Conservation (phyloP, 1,140 invertebrate species). For the Bombus pyrosoma region DNA sequence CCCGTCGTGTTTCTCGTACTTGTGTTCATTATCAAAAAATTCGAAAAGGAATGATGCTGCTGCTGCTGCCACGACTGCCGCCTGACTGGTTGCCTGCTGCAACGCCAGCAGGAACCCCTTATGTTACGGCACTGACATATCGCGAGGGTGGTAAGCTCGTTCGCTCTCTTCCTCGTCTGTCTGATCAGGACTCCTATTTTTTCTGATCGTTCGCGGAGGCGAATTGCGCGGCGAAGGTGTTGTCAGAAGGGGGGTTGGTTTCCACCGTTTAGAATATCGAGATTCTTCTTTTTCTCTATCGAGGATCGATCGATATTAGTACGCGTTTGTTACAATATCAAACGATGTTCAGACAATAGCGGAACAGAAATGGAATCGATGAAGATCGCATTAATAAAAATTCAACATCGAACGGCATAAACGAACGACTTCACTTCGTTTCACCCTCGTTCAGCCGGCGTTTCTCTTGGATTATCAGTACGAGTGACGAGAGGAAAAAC, state of each 20-base stretch:
- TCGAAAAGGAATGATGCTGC: constrained; percentile 70
- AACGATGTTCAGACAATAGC: not conserved
- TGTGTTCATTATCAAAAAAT: constrained; percentile 81
- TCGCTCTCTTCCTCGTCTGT: constrained; percentile 26
- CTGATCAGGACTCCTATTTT: constrained; percentile 53
- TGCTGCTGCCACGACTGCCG: constrained; percentile 3
- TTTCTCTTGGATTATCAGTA: not conserved
- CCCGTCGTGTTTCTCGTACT: constrained; percentile 79
- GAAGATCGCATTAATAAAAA: not conserved
- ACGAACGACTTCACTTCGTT: not conserved
- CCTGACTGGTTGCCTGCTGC: constrained; percentile 58
- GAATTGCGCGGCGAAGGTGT: constrained; percentile 22
- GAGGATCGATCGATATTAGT: not conserved
- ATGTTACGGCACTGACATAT: constrained; percentile 64
- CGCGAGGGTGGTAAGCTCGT: constrained; percentile 56
- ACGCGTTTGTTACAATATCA: not conserved
- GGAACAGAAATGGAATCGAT: no score
- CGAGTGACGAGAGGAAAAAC: not conserved
- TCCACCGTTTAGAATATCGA: not conserved
- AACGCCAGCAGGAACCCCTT: constrained; percentile 63
- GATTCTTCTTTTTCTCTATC: not conserved
- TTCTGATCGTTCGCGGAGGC: constrained; percentile 35
- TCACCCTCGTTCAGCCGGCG: not conserved
- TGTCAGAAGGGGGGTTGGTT: not conserved
- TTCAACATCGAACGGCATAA: not conserved